Evolutionary conservation across 64 coral and sea anemone genomes (phyloP), one percentile per base, ranked within the genome.

Genomic region (Porites australiensis): DNA sequence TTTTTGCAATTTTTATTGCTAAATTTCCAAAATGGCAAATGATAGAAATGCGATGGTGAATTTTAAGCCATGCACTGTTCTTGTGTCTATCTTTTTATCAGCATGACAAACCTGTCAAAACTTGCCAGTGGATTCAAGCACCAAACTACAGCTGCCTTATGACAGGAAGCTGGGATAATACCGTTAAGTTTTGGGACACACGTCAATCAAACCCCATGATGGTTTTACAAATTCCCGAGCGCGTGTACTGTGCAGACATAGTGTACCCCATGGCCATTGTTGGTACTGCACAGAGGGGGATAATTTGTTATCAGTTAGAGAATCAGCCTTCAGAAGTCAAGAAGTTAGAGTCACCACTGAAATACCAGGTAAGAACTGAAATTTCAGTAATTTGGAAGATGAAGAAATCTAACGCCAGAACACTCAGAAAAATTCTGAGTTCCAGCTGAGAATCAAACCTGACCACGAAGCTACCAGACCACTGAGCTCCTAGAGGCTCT

Each of bases 131-230:
- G 94, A 67, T 98, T 4, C 97, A 98, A 62, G 97, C 88, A 64
- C 91, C 91, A 85, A 98, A 98, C 84, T 98, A 98, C 44, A 76
- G 83, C 16, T 98, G 97, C 57, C 73, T 98, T 14, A 95, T 98
- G 90, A 98, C 97, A 2, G 97, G 97, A 68, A 98, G 97, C 63
- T 98, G 97, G 97, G 97, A 98, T 77, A 96, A 98, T 62, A 98
- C 90, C 19, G 60, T 98, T 18, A 98, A 98, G 61, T 98, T 98
- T 79, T 98, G 97, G 97, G 97, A 98, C 82, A 92, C 90, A 50
- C 72, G 97, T n/a, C 87, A 86, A 74, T 58, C 91, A 3, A 96
- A 93, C 62, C 97, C 97, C 13, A 95, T 98, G 74, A 64, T 90
- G 55, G 90, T 86, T 55, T 59, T 98, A 45, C 88, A 94, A 44